Evolutionary conservation across 2,113 vertebrate species (phyloP), one percentile per base, ranked within the genome.

Genomic region (Pachyramphus minor): DNA sequence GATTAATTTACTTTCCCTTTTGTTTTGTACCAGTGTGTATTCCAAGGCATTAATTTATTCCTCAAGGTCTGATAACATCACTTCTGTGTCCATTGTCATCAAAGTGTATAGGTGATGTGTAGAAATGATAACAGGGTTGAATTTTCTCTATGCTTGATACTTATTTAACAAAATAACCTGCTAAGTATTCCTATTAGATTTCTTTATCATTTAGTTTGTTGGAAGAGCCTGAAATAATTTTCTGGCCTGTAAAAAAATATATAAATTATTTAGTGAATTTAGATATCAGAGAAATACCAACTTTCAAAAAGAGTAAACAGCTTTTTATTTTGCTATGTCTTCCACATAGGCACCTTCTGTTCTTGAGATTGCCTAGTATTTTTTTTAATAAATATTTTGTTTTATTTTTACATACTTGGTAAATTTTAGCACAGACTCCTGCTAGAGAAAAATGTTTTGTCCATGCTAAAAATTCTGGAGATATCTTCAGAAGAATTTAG

Each of bases 31-130:
- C 44, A n/a, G 30, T 37, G 25, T 85, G 77, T 63, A 66, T 91
- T 82, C 67, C 39, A 73, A 14, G 87, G 53, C 74, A 80, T 87
- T 93, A 96, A 94, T 97, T 73, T 94, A 95, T 95, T 92, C 77
- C 74, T 94, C 42, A 92, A 78, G 67, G 74, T 82, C 85, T 82
- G 91, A 95, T 91, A 94, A 20, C 30, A 87, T 89, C 94, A 91
- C 5, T 83, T 84, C 66, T 83, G 69, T 74, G 73, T 59, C 88
- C 67, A 53, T 71, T 90, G 94, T 73, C 52, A 52, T 82, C 71
- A 78, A 90, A 76, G 55, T 1, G 4, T 63, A 55, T 79, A 78
- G 80, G 45, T 58, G 71, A 92, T 84, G 64, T 92, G 76, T 64
- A 78, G 88, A 93, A 96, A 81, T 47, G 76, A 78, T 94, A 97